These are phyloP conservation scores for Acleris cristana DNA, from an alignment of 2,888 invertebrate species.

Conservation along the genomic window DNA sequence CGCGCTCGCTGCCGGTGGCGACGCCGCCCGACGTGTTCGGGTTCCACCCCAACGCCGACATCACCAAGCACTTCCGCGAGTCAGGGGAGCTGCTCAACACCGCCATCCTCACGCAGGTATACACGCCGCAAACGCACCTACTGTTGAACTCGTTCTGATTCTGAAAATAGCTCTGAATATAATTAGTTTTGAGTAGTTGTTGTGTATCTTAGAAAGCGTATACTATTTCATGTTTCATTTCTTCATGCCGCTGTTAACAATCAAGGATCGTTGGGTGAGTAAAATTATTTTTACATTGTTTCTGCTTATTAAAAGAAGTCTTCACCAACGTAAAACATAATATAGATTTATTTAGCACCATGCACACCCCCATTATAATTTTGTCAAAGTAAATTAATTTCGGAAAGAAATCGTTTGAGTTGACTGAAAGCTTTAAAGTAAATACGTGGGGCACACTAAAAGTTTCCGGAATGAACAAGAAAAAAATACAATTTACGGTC, in stretches of 20 bases:
- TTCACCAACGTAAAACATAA: too few species aligned
- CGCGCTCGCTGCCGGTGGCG: slow-evolving; percentile 88
- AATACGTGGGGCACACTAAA: too few species aligned
- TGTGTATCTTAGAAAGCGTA: slow-evolving; percentile 32
- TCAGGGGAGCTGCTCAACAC: slow-evolving; percentile 90
- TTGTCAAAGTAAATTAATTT: background rate
- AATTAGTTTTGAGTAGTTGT: background rate
- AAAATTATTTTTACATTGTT: slow-evolving; percentile 1
- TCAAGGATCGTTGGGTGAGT: slow-evolving; percentile 65
- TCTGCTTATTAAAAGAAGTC: too few species aligned
- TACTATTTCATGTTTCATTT: slow-evolving; percentile 44
- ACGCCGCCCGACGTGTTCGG: slow-evolving; percentile 95
- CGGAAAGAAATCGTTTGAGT: too few species aligned
- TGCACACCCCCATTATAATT: background rate
- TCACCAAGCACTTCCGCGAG: slow-evolving; percentile 95
- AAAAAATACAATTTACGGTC: too few species aligned
- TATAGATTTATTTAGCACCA: too few species aligned
- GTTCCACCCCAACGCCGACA: slow-evolving; percentile 96
- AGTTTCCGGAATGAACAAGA: too few species aligned
- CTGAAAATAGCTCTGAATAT: background rate
- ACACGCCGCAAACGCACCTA: slow-evolving; percentile 24
- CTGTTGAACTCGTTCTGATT: background rate
- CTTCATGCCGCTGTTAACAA: slow-evolving; percentile 7
- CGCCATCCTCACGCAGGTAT: slow-evolving; percentile 91
- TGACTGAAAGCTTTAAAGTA: too few species aligned